phyloP scores from a whole-genome alignment of 1,140 invertebrate genomes.

The Heliconius hermathena region DNA sequence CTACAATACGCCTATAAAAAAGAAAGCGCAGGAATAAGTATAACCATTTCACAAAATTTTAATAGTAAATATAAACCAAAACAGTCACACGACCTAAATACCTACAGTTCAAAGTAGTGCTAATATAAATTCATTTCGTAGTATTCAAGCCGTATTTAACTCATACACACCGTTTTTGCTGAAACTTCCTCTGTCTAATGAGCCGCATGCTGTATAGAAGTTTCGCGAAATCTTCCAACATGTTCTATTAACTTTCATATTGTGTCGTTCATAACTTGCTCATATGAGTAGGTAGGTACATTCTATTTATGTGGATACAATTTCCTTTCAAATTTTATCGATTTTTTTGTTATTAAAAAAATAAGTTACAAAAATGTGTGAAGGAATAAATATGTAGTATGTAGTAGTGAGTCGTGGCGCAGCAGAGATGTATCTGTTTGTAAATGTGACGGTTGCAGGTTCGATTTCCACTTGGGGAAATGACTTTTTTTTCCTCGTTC shows the following conservation, averaged over 20 bases:
- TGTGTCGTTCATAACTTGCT: constrained; percentile 6
- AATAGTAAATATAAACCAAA: neutral
- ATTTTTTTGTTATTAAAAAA: no score
- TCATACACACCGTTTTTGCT: constrained; percentile 8
- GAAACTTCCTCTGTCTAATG: constrained; percentile 51
- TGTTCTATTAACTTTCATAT: constrained; percentile 7
- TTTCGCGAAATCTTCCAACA: constrained; percentile 1
- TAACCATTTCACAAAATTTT: neutral
- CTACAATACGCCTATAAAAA: neutral
- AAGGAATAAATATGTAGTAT: no score
- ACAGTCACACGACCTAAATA: neutral
- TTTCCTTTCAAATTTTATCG: neutral
- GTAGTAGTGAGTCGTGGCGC: no score
- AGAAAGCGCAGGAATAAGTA: no score
- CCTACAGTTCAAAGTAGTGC: neutral
- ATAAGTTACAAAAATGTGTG: no score
- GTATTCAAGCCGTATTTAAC: constrained; percentile 7
- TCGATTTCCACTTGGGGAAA: no score
- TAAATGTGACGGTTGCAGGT: no score
- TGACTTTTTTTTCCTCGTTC: no score
- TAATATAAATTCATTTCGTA: constrained; percentile 10
- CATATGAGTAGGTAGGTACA: neutral
- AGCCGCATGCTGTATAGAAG: constrained; percentile 38
- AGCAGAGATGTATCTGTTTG: no score
- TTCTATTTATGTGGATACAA: neutral